Conservation (phyloP, 1,140 invertebrate genomes). For the Condylostylus longicornis region DNA sequence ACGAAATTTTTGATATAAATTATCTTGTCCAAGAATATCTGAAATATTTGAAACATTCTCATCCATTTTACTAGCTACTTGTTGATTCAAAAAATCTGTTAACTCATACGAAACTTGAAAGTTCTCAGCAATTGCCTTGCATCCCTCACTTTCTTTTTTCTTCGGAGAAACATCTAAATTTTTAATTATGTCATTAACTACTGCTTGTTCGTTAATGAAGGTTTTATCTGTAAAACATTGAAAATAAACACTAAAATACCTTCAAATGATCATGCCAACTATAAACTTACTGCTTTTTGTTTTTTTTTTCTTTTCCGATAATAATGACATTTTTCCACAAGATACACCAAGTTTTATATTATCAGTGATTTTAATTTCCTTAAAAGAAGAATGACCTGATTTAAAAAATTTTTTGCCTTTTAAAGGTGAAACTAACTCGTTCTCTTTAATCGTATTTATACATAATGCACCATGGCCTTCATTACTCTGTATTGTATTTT, state of each 20-base stretch:
- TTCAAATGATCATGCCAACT: neutral
- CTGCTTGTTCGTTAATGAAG: constrained; percentile 26
- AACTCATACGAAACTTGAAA: neutral
- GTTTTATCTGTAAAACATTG: constrained; percentile 7
- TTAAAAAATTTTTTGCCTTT: constrained; percentile 23
- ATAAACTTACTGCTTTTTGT: constrained; percentile 8
- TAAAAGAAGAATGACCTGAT: constrained; percentile 17
- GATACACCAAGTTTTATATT: constrained; percentile 22
- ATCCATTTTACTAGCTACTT: no score
- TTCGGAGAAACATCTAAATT: constrained; percentile 14
- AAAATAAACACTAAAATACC: no score
- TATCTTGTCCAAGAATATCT: neutral
- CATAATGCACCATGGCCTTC: no score
- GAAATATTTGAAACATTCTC: no score
- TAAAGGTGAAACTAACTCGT: constrained; percentile 3
- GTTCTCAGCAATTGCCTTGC: neutral
- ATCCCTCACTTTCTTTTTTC: neutral
- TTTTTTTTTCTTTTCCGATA: constrained; percentile 9
- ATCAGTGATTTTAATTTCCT: constrained; percentile 24
- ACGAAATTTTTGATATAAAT: constrained; percentile 16
- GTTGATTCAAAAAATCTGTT: neutral
- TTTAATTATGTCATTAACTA: constrained; percentile 23
- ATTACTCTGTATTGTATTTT: neutral
- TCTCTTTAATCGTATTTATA: constrained; percentile 1
- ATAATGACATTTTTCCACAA: constrained; percentile 19